Conservation (phyloP, 2,113 vertebrate species). For the Brachyhypopomus gauderio region DNA sequence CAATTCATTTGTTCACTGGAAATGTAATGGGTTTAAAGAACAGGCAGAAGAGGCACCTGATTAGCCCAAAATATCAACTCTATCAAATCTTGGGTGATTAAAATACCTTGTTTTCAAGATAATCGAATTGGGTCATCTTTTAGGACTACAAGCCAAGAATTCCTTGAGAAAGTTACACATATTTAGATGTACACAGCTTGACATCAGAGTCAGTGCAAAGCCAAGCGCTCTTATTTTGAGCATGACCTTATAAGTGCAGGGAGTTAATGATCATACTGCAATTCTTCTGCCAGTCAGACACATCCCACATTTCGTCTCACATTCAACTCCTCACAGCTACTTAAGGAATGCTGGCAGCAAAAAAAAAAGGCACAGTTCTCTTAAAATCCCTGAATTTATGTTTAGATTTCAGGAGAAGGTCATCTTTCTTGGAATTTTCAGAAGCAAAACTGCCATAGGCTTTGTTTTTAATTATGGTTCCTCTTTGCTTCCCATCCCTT, state of each 20-base stretch:
- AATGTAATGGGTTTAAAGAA: too few species aligned
- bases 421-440: constrained; percentile 70
- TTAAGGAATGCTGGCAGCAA: constrained; percentile 60
- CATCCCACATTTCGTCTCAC: constrained; percentile 42
- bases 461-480: constrained; percentile 59
- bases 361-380: constrained; percentile 57
- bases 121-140: too few species aligned
- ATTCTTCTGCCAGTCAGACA: constrained; percentile 36
- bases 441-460: constrained; percentile 60
- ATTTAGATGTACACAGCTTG: neutral
- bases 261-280: constrained; percentile 10
- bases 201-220: neutral
- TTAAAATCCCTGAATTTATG: constrained; percentile 78
- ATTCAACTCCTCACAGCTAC: constrained; percentile 51
- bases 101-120: too few species aligned
- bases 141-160: too few species aligned
- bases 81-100: too few species aligned
- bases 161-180: too few species aligned
- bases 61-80: too few species aligned
- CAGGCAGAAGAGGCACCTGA: too few species aligned
- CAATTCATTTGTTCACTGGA: too few species aligned
- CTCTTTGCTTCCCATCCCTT: constrained; percentile 46
- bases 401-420: constrained; percentile 58
- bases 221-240: neutral
- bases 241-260: constrained; percentile 30